phyloP scores from a whole-genome alignment of 2,888 invertebrate genomes.

The Aphelenchoides bicaudatus region DNA sequence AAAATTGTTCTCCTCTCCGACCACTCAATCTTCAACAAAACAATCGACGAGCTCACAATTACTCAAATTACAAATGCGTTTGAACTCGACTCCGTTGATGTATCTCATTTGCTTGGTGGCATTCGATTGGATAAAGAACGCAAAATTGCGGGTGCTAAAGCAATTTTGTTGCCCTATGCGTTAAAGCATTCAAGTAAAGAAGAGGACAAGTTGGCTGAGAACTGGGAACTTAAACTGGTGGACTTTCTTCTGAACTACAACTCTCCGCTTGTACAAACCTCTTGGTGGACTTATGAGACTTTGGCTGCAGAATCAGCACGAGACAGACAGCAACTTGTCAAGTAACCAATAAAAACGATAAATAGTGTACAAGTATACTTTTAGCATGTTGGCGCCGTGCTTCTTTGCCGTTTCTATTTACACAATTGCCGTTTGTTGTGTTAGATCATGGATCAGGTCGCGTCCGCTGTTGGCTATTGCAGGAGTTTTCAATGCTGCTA shows the following conservation, averaged over 20 bases:
- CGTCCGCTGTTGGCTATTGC: slow-evolving; percentile 74
- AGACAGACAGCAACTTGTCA: slow-evolving; percentile 51
- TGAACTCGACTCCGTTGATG: slow-evolving; percentile 49
- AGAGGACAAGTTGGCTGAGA: slow-evolving; percentile 55
- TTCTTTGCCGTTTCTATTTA: slow-evolving; percentile 56
- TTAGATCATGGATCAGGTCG: slow-evolving; percentile 75
- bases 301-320: slow-evolving; percentile 54
- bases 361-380: slow-evolving; percentile 23
- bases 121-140: slow-evolving; percentile 40
- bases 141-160: slow-evolving; percentile 45
- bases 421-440: slow-evolving; percentile 55
- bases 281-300: slow-evolving; percentile 60
- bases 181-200: slow-evolving; percentile 48
- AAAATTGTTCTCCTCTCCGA: slow-evolving; percentile 50
- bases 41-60: slow-evolving; percentile 53
- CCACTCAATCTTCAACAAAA: slow-evolving; percentile 27
- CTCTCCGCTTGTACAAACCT: slow-evolving; percentile 32
- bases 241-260: slow-evolving; percentile 43
- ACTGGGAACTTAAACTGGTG: slow-evolving; percentile 56
- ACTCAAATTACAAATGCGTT: slow-evolving; percentile 51
- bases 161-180: slow-evolving; percentile 58
- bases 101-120: slow-evolving; percentile 56
- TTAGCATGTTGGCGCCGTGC: slow-evolving; percentile 55
- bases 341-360: slow-evolving; percentile 36
- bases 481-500: slow-evolving; percentile 83